Evolutionary conservation across 1,140 invertebrate species (phyloP).

Genomic region (Pogonomyrmex barbatus): DNA sequence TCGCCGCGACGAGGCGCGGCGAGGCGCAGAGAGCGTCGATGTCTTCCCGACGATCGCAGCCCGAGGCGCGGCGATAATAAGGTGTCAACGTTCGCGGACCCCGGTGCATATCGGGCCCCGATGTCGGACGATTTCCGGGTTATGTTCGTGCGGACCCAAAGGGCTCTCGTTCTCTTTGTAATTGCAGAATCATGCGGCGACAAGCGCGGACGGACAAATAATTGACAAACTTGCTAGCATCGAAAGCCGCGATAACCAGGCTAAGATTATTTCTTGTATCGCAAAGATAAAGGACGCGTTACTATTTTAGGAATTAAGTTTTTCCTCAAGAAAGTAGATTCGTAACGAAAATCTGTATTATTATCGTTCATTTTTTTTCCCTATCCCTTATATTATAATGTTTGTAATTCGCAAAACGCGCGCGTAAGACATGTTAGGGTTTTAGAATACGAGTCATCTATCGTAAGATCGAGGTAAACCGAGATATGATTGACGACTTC

Average conservation of each 20-base stretch:
- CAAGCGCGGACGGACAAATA: neutral
- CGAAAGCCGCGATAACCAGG: neutral
- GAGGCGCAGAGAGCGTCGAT: slow-evolving; percentile 39
- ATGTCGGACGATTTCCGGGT: slow-evolving; percentile 73
- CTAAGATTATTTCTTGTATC: neutral
- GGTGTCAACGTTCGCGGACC: slow-evolving; percentile 75
- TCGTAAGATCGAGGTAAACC: neutral
- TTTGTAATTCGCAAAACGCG: neutral
- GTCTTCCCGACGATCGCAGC: slow-evolving; percentile 68
- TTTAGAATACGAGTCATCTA: neutral
- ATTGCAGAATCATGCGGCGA: slow-evolving; percentile 55
- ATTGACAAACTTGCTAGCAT: slow-evolving; percentile 25
- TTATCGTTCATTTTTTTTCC: neutral
- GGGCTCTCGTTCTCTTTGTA: slow-evolving; percentile 35
- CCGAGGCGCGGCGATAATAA: slow-evolving; percentile 74
- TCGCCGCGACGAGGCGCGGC: slow-evolving; percentile 36
- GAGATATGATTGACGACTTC: neutral
- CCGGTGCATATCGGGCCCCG: slow-evolving; percentile 11
- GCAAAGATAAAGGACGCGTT: neutral
- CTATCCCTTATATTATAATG: neutral
- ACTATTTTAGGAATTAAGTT: neutral
- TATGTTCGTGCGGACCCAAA: slow-evolving; percentile 72
- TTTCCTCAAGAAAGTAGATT: neutral
- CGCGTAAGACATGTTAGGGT: neutral
- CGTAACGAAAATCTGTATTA: neutral